Evolutionary conservation across 2,888 invertebrate genomes (phyloP).

Genomic region (Gandaritis pyraliata): DNA sequence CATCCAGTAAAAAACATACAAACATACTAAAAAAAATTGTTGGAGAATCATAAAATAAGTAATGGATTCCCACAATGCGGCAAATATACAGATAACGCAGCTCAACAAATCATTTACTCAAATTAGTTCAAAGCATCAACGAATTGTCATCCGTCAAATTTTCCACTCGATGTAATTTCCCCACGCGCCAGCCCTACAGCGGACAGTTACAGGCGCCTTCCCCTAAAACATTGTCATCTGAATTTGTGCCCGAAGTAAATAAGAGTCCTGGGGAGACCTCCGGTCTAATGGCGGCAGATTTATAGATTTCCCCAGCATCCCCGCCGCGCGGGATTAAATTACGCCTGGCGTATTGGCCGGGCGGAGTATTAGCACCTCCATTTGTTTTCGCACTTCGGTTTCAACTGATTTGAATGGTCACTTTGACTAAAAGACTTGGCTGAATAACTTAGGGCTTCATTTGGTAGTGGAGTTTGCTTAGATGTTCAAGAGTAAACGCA

Average conservation of each 20-base stretch:
- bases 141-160: conserved; percentile 10
- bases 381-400: conserved; percentile 74
- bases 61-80: too few relatives aligned
- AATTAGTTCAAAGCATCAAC: too few relatives aligned
- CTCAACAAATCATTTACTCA: too few relatives aligned
- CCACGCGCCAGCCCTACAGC: conserved; percentile 62
- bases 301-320: conserved; percentile 83
- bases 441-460: conserved; percentile 29
- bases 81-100: too few relatives aligned
- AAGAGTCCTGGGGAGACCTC: conserved; percentile 81
- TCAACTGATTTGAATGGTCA: conserved; percentile 70
- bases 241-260: conserved; percentile 84
- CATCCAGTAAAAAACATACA: too few relatives aligned
- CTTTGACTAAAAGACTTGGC: conserved; percentile 53
- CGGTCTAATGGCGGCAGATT: conserved; percentile 83
- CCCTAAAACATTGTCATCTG: conserved; percentile 85
- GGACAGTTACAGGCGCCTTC: conserved; percentile 79
- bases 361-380: conserved; percentile 80
- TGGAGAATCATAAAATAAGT: too few relatives aligned
- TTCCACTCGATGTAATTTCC: conserved; percentile 31
- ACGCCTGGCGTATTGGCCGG: conserved; percentile 80
- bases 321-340: conserved; percentile 82
- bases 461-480: neutral
- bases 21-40: too few relatives aligned
- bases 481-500: neutral